Evolutionary conservation across 2,113 vertebrate genomes (phyloP).

Genomic region (Elephantulus edwardii): DNA sequence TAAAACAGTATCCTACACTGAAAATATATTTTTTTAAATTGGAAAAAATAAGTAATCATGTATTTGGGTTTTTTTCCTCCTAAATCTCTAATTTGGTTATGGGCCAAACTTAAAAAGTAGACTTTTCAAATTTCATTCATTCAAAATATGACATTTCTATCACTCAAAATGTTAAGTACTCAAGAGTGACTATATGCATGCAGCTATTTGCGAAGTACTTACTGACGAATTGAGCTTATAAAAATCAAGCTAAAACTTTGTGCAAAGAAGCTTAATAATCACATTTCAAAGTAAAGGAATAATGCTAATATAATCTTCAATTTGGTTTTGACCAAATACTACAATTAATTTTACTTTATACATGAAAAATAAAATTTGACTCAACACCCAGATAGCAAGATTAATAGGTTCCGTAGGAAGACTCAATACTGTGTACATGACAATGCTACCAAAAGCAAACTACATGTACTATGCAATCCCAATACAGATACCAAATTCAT

Average conservation of each 20-base stretch:
- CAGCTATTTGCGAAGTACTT: slow-evolving; percentile 39
- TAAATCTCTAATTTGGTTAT: slow-evolving; percentile 42
- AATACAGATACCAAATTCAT: no score
- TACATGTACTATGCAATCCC: no score
- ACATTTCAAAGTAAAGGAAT: neutral
- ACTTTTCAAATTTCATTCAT: slow-evolving; percentile 54
- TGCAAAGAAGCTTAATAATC: neutral
- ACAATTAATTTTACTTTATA: neutral
- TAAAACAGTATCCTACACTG: slow-evolving; percentile 28
- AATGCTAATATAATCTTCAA: neutral
- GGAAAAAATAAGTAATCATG: slow-evolving; percentile 65
- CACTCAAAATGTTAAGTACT: slow-evolving; percentile 62
- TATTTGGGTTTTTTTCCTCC: slow-evolving; percentile 50
- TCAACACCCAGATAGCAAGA: neutral
- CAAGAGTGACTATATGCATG: neutral
- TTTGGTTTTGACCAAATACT: neutral
- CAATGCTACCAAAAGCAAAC: no score
- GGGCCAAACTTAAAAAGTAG: neutral
- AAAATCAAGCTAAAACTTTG: slow-evolving; percentile 12
- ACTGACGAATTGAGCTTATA: slow-evolving; percentile 45
- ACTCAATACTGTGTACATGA: no score
- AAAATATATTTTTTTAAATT: slow-evolving; percentile 59
- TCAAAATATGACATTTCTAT: slow-evolving; percentile 69
- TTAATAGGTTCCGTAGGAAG: neutral
- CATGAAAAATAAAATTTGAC: neutral